A percentile compares a stretch with the other conserved stretches of the same genome.
Evolutionary conservation across 2,113 vertebrate species (phyloP).

Genomic region (Siphamia tubifer): DNA sequence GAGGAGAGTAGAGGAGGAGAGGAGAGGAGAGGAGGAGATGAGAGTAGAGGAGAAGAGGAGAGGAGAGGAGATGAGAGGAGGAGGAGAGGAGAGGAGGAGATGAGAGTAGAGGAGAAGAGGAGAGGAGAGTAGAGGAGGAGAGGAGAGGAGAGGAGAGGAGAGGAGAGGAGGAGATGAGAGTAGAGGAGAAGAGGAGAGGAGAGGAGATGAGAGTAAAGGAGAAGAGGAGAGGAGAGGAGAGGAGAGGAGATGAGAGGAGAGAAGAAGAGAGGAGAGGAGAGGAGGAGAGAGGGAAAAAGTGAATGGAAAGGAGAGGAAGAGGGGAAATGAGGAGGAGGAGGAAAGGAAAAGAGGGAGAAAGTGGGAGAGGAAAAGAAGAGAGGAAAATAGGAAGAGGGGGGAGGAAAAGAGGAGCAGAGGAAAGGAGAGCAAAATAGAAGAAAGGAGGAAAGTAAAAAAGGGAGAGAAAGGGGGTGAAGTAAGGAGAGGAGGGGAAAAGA

Average conservation of each 20-base stretch:
- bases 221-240: no score
- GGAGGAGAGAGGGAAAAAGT: neutral
- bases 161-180: neutral
- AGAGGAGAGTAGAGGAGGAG: no score
- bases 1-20: neutral
- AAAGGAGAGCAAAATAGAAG: conserved; percentile 35
- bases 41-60: conserved; percentile 44
- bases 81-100: neutral
- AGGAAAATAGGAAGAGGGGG: neutral
- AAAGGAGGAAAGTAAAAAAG: no score
- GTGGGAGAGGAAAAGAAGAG: neutral
- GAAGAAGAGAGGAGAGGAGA: neutral
- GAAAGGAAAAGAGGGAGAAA: neutral
- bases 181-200: conserved; percentile 66
- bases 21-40: neutral
- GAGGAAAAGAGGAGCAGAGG: conserved; percentile 22
- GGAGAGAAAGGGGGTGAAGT: neutral
- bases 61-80: no score
- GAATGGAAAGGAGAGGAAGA: neutral
- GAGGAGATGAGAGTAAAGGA: neutral
- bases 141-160: conserved; percentile 37
- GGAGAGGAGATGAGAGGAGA: neutral
- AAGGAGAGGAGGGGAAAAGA: neutral
- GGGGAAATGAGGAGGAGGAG: neutral
- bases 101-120: neutral